Conservation (phyloP, 2,888 invertebrate genomes). For the Empis livida region DNA sequence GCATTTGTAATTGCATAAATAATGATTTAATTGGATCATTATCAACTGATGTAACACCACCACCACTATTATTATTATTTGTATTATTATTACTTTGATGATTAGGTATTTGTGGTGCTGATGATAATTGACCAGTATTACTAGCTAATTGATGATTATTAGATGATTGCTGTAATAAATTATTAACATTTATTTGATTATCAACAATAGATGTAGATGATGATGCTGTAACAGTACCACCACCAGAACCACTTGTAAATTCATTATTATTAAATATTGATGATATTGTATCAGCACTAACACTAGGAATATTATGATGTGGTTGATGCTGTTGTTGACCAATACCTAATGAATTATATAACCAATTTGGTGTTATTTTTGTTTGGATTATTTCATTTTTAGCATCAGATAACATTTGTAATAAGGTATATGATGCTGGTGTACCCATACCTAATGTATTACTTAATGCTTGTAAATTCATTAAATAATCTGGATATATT, state of each 20-base stretch:
- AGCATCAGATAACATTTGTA: conserved; percentile 5
- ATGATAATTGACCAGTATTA: neutral
- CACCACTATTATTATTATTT: neutral
- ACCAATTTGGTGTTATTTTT: conserved; percentile 1
- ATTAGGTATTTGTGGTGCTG: neutral
- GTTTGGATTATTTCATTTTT: conserved; percentile 3
- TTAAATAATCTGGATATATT: conserved; percentile 26
- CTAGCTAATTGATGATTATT: neutral
- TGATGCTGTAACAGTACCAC: neutral
- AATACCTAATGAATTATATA: neutral
- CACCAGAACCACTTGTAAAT: neutral
- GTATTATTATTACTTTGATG: neutral
- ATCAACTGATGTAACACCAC: conserved; percentile 15
- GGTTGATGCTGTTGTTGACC: neutral
- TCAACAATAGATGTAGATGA: neutral
- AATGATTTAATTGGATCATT: conserved; percentile 40
- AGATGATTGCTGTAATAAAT: neutral
- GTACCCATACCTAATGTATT: conserved; percentile 20
- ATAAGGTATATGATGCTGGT: conserved; percentile 5
- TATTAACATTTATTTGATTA: neutral
- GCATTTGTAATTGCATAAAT: conserved; percentile 37
- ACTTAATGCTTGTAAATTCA: conserved; percentile 24
- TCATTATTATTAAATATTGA: neutral
- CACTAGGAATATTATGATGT: neutral
- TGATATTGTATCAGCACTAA: neutral